Base-by-base conservation (phyloP, 2,888 invertebrate species). In the Drosophila limbata region DNA sequence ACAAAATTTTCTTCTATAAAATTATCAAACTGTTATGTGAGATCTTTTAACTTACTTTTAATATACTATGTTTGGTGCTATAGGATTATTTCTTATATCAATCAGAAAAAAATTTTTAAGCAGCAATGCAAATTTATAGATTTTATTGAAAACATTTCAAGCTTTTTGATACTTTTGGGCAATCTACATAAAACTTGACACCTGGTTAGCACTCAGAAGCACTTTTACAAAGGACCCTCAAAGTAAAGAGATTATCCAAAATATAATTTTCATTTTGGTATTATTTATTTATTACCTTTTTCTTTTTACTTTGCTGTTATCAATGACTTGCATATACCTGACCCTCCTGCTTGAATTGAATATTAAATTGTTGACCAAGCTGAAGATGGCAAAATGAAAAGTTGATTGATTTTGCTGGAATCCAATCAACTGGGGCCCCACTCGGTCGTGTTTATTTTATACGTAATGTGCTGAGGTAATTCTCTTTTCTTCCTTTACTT, bases 331-430 rank as follows among this genome's bases (percentile, higher is more conserved):
- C 79, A 64, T 40, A 51, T 68, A 50, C 56, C 17, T 44, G 21
- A 42, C 21, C 42, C 50, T 37, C 45, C 31, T 66, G 33, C 60
- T 52, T 44, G 48, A 61, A 60, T 28, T 56, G 67, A 61, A 59
- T 63, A 63, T 73, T 56, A 76, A 73, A 68, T 66, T 66, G 62
- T 66, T 77, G 73, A 63, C 63, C 67, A 37, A 73, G 44, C 53
- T 39, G 39, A 47, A 53, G 64, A 60, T 17, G 35, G 21, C 15
- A 33, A 65, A 64, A 69, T 50, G 61, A 66, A 86, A 81, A 84
- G 64, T 65, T 84, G 79, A 77, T 74, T 77, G 75, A 77, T 79
- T 77, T 73, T 79, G 39, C 53, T 56, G 59, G 66, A 74, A 68
- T 79, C 64, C 79, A 79, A 77, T 79, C 79, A 74, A 67, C 31